Evolutionary conservation across 2,113 vertebrate species (phyloP).

Genomic region (Channa argus): DNA sequence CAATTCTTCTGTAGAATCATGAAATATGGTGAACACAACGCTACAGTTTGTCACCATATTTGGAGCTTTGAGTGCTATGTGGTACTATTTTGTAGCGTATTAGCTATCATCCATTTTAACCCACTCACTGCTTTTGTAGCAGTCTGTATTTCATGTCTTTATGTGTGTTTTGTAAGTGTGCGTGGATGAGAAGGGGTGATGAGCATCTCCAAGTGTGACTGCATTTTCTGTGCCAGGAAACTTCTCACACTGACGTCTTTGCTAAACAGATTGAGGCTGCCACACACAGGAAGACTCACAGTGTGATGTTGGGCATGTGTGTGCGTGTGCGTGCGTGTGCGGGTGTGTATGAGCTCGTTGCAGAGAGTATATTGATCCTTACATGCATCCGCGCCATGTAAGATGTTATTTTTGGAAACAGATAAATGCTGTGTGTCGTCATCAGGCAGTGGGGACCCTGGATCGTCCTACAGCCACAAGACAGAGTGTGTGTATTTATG

Average conservation of each 20-base stretch:
- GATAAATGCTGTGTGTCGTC: conserved; percentile 52
- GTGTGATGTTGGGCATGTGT: conserved; percentile 9
- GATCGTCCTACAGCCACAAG: neutral
- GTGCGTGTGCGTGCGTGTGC: conserved; percentile 9
- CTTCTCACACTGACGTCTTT: conserved; percentile 72
- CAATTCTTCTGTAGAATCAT: neutral
- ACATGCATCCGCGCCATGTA: conserved; percentile 19
- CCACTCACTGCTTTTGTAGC: neutral
- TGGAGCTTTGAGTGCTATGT: neutral
- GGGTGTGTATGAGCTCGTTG: neutral
- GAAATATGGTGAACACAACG: neutral
- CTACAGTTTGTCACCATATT: neutral
- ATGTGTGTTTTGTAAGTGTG: neutral
- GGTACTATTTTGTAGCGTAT: neutral
- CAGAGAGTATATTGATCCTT: conserved; percentile 31
- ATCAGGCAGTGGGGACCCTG: conserved; percentile 21
- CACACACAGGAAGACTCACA: conserved; percentile 35
- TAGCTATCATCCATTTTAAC: neutral
- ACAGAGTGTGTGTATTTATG: neutral
- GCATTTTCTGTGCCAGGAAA: conserved; percentile 49
- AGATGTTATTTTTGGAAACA: conserved; percentile 48
- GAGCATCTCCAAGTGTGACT: neutral
- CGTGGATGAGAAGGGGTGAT: neutral
- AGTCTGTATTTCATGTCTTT: neutral
- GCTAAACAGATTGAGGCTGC: conserved; percentile 64